A percentile compares a stretch with the other conserved stretches of the same genome.
Evolutionary conservation across 2,113 vertebrate species (phyloP).

Genomic region (Bombycilla garrulus): DNA sequence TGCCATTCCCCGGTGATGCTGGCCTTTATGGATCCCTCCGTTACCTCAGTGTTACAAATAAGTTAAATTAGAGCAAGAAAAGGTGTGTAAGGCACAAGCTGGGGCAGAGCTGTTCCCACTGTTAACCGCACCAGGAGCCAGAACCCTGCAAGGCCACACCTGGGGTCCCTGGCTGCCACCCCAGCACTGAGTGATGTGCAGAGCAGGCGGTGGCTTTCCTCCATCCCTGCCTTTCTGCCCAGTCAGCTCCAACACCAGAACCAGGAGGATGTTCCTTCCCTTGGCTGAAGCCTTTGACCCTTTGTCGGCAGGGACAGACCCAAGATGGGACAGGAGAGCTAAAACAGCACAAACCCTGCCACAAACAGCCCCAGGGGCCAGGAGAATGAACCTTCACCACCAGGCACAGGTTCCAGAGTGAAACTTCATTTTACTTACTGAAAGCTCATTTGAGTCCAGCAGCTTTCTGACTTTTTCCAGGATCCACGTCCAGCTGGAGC

Average conservation of each 20-base stretch:
- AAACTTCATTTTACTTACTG: background rate
- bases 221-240: background rate
- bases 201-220: background rate
- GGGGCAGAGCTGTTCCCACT: background rate
- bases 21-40: background rate
- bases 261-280: background rate
- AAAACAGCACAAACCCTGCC: background rate
- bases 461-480: background rate
- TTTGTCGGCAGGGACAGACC: background rate
- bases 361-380: background rate
- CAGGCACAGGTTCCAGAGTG: background rate
- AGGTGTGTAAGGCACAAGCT: background rate
- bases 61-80: constrained; percentile 18
- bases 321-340: background rate
- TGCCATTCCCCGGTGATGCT: background rate
- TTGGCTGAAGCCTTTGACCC: constrained; percentile 8
- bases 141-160: background rate
- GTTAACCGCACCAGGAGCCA: background rate
- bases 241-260: background rate
- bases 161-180: constrained; percentile 28
- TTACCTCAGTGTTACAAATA: background rate
- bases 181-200: background rate
- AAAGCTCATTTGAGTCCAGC: background rate
- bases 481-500: background rate
- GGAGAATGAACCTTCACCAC: background rate